phyloP scores from a whole-genome alignment of 1,140 invertebrate species.

The Lutraria rhynchaena region DNA sequence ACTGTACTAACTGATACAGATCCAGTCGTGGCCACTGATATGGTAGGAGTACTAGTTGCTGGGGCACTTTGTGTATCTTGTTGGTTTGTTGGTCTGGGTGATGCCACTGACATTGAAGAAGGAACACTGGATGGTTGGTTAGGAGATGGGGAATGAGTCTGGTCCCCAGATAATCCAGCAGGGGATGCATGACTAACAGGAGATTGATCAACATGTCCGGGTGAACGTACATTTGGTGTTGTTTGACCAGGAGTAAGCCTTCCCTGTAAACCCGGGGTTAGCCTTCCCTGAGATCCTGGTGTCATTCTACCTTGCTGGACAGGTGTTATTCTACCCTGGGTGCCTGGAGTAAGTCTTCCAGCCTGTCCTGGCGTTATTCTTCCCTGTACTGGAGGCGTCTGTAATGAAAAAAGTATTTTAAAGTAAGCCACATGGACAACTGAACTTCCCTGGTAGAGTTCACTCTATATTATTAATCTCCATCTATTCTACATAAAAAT shows the following conservation, averaged over 20 bases:
- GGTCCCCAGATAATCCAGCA: neutral
- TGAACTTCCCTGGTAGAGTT: too few species aligned
- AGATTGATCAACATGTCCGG: slow-evolving; percentile 8
- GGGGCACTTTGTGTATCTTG: neutral
- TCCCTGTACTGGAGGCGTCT: slow-evolving; percentile 47
- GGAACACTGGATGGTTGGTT: neutral
- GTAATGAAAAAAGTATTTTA: slow-evolving; percentile 33
- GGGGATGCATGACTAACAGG: neutral
- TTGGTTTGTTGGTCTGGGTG: slow-evolving; percentile 17
- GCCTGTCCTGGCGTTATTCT: slow-evolving; percentile 25
- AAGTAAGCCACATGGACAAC: too few species aligned
- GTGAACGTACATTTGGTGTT: slow-evolving; percentile 2
- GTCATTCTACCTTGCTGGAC: slow-evolving; percentile 36
- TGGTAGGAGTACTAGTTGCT: neutral
- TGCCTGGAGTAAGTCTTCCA: slow-evolving; percentile 29
- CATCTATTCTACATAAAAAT: too few species aligned
- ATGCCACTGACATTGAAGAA: slow-evolving; percentile 17
- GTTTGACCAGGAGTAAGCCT: slow-evolving; percentile 1
- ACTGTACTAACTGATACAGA: too few species aligned
- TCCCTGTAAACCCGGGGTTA: slow-evolving; percentile 8
- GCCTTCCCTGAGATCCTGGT: slow-evolving; percentile 34
- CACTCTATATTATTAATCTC: too few species aligned
- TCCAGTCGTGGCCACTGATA: too few species aligned
- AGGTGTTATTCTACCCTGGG: slow-evolving; percentile 43
- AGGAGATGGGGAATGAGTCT: neutral